phyloP scores from a whole-genome alignment of 2,113 vertebrate genomes.

The Chaetops frenatus region DNA sequence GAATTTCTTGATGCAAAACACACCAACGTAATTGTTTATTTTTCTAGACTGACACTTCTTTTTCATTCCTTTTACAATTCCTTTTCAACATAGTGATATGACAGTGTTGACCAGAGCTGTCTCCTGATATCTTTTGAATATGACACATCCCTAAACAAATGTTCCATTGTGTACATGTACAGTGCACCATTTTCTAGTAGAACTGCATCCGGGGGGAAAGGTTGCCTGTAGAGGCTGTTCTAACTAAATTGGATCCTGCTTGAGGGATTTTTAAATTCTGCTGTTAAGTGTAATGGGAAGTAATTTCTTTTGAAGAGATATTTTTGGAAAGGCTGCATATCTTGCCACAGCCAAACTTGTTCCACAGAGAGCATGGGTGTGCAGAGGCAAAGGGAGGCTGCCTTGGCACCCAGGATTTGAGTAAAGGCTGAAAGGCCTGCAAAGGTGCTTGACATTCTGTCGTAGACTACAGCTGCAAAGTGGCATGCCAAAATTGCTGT shows the following conservation, averaged over 20 bases:
- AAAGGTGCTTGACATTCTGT: not conserved
- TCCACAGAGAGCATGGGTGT: not conserved
- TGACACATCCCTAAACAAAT: not conserved
- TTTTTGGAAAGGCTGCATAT: not conserved
- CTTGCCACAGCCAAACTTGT: not conserved
- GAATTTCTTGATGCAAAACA: not conserved
- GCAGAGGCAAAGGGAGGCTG: accelerated
- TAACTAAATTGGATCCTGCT: not conserved
- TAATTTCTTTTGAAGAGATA: not conserved
- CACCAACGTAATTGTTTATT: not conserved
- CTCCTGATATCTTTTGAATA: not conserved
- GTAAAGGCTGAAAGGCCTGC: not conserved
- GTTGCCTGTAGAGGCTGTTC: not conserved
- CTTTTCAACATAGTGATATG: not conserved
- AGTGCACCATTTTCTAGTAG: not conserved
- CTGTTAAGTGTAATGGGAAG: not conserved
- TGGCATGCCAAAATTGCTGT: not conserved
- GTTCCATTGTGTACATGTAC: not conserved
- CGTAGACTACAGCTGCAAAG: not conserved
- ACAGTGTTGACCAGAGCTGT: not conserved
- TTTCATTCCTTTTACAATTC: not conserved
- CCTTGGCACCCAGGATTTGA: not conserved
- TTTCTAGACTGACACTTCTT: not conserved
- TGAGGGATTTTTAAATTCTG: not conserved
- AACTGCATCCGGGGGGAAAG: not conserved